These are phyloP conservation scores for Ectropis crepuscularia DNA, from an alignment of 2,888 invertebrate genomes.

Conservation along the genomic window DNA sequence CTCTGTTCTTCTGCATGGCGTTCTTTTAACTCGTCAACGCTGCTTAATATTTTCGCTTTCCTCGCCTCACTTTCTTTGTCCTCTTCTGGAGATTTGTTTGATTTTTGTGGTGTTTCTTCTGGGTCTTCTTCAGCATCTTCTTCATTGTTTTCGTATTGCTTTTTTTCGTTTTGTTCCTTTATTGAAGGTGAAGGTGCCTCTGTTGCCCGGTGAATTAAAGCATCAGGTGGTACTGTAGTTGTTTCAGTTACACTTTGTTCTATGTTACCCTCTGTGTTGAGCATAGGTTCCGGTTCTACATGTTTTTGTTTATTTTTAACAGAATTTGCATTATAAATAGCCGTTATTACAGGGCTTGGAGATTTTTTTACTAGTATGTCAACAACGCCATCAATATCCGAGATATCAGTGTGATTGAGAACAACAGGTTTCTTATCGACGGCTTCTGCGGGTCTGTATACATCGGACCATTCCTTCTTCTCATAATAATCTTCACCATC, in stretches of 20 bases:
- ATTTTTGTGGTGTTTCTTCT: slow-evolving; percentile 53
- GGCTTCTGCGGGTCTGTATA: slow-evolving; percentile 51
- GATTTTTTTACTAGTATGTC: slow-evolving; percentile 60
- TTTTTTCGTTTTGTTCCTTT: slow-evolving; percentile 30
- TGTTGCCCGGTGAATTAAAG: not conserved
- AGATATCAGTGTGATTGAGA: slow-evolving; percentile 53
- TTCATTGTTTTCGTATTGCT: slow-evolving; percentile 30
- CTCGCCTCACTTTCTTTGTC: slow-evolving; percentile 67
- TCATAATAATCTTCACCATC: slow-evolving; percentile 72
- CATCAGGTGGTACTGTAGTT: slow-evolving; percentile 2
- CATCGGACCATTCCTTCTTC: slow-evolving; percentile 75
- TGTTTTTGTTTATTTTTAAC: slow-evolving; percentile 1
- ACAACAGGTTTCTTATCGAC: slow-evolving; percentile 37
- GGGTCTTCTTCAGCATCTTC: slow-evolving; percentile 51
- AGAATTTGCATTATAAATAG: slow-evolving; percentile 38
- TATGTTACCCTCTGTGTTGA: slow-evolving; percentile 6
- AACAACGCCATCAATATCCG: slow-evolving; percentile 73
- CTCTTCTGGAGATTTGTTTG: slow-evolving; percentile 47
- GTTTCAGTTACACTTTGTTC: slow-evolving; percentile 25
- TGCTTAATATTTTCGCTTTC: slow-evolving; percentile 67
- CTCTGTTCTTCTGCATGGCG: slow-evolving; percentile 72
- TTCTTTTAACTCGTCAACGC: slow-evolving; percentile 72
- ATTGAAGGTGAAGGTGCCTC: slow-evolving; percentile 15
- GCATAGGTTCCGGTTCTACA: not conserved
- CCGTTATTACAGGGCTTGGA: slow-evolving; percentile 47